Conservation (phyloP, 2,113 vertebrate genomes). For the Leptodactylus fuscus region DNA sequence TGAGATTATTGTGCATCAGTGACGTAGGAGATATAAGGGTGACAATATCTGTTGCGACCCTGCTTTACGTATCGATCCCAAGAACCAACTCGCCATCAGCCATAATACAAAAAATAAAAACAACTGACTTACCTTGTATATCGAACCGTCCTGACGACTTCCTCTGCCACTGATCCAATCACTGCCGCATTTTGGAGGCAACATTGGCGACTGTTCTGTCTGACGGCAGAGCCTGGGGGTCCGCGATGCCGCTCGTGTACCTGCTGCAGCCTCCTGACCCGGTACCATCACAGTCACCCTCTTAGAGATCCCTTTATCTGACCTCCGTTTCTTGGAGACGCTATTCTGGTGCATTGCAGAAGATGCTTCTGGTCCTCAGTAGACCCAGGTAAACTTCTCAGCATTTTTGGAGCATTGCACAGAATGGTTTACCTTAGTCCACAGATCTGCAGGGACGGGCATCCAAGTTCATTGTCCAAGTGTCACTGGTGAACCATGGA, state of each 20-base stretch:
- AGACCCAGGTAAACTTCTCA: background rate
- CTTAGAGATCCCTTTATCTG: background rate
- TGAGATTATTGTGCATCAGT: background rate
- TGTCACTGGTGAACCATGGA: background rate
- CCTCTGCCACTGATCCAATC: background rate
- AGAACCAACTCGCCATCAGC: too few relatives aligned
- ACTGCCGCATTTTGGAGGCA: background rate
- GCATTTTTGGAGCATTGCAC: background rate
- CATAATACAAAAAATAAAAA: too few relatives aligned
- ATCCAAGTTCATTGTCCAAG: slow-evolving; percentile 28
- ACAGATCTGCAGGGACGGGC: background rate
- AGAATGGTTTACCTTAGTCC: background rate
- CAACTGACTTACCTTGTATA: background rate
- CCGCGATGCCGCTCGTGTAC: background rate
- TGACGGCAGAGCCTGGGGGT: background rate
- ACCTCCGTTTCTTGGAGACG: background rate
- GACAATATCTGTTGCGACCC: background rate
- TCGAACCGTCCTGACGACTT: background rate
- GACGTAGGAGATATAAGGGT: background rate
- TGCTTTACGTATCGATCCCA: too few relatives aligned
- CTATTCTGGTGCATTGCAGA: background rate
- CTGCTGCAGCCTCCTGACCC: background rate
- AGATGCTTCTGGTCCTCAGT: background rate
- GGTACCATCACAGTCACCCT: background rate
- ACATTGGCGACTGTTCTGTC: background rate